Evolutionary conservation across 2,797 vertebrate species (phyloP).

Genomic region (Salarias fasciatus): DNA sequence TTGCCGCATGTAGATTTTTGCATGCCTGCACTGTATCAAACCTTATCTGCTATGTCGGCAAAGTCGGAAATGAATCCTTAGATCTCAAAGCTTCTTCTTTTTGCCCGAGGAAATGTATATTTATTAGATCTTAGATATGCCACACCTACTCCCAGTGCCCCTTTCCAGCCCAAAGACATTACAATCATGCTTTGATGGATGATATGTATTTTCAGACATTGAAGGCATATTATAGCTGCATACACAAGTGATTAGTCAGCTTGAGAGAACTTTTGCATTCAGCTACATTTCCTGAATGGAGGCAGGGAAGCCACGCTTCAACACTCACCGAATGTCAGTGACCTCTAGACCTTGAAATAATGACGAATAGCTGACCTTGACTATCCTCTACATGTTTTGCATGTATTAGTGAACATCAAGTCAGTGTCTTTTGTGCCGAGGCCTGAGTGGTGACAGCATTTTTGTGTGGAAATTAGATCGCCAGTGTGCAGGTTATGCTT

Average conservation of each 20-base stretch:
- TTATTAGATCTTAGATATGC: slow-evolving; percentile 79
- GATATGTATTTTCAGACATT: slow-evolving; percentile 77
- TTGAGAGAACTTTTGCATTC: slow-evolving; percentile 51
- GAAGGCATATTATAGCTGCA: slow-evolving; percentile 73
- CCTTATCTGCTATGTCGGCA: slow-evolving; percentile 69
- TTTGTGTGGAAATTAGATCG: slow-evolving; percentile 39
- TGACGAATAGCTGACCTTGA: slow-evolving; percentile 67
- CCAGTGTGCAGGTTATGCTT: slow-evolving; percentile 19
- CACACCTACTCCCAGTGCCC: slow-evolving; percentile 73
- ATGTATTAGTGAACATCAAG: slow-evolving; percentile 43
- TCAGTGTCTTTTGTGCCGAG: background rate
- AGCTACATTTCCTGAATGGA: slow-evolving; percentile 54
- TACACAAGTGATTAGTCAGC: slow-evolving; percentile 79
- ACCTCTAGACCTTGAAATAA: slow-evolving; percentile 49
- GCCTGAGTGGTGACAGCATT: slow-evolving; percentile 23
- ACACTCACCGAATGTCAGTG: slow-evolving; percentile 57
- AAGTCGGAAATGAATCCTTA: slow-evolving; percentile 70
- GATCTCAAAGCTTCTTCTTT: slow-evolving; percentile 65
- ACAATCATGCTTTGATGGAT: slow-evolving; percentile 75
- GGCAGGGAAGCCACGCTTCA: slow-evolving; percentile 6
- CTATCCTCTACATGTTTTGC: slow-evolving; percentile 38
- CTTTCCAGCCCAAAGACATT: slow-evolving; percentile 76
- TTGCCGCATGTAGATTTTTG: slow-evolving; percentile 50
- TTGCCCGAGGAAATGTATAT: slow-evolving; percentile 77
- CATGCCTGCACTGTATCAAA: slow-evolving; percentile 62